Percentiles rank a stretch among this genome's conserved stretches.
These are phyloP conservation scores for Morpho achilles DNA, from an alignment of 2,888 invertebrate species.

Conservation along the genomic window DNA sequence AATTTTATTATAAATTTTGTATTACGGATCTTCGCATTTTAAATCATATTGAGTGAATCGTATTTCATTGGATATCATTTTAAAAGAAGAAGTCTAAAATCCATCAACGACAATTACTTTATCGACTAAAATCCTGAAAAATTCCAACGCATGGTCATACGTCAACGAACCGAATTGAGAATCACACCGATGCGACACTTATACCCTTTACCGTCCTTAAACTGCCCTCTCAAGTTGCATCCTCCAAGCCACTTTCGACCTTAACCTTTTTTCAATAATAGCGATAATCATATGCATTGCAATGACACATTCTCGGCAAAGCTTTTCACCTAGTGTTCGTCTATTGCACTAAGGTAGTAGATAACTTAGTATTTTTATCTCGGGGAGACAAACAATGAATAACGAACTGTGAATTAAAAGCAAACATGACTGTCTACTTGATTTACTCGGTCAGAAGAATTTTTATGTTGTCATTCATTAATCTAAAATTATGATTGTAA, in stretches of 20 bases:
- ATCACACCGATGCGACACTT: conserved; percentile 32
- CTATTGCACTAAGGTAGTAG: conserved; percentile 47
- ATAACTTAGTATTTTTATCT: conserved; percentile 39
- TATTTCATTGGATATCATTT: too few species aligned
- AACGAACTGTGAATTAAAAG: conserved; percentile 51
- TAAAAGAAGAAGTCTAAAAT: too few species aligned
- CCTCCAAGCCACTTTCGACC: conserved; percentile 30
- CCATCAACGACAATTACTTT: too few species aligned
- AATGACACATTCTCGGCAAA: conserved; percentile 9
- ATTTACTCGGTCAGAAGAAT: conserved; percentile 22
- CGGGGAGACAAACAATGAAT: conserved; percentile 40
- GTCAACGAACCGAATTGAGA: conserved; percentile 31
- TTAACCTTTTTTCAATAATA: conserved; percentile 25
- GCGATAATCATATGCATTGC: conserved; percentile 21
- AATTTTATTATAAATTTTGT: too few species aligned
- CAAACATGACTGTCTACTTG: conserved; percentile 36
- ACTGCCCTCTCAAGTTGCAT: conserved; percentile 25
- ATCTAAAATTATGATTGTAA: not conserved
- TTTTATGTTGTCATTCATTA: not conserved
- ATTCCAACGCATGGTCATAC: not conserved
- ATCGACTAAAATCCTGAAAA: not conserved
- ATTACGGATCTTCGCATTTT: too few species aligned
- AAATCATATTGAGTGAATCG: too few species aligned
- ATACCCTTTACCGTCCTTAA: conserved; percentile 27
- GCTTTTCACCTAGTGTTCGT: conserved; percentile 22